Base-by-base conservation (phyloP, 2,888 invertebrate species). In the Phrixothrix hirtus region DNA sequence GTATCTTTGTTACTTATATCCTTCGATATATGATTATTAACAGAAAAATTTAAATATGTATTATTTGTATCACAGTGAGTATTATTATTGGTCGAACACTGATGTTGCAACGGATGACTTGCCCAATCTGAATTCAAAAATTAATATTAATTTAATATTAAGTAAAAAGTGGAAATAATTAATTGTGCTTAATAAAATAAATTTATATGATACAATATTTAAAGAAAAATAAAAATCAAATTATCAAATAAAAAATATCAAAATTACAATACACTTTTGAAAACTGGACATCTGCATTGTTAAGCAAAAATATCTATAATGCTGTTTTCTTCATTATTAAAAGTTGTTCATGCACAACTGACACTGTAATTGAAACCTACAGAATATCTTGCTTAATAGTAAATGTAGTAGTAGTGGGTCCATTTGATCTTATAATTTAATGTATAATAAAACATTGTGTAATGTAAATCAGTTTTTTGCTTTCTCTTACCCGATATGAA, bases 61-160 rank as follows among this genome's bases (percentile, higher is more conserved):
- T 31, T 46, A 25, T 7, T 12, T 21, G 25, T 55, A 51, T 67
- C 64, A 50, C 66, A 69, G 21, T 65, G 59, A 16, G 65, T 59
- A 48, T 72, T 70, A 62, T 73, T 73, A 61, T 73, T 73, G 16
- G 67, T 62, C 9, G 73, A 64, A 56, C 69, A 68, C 38, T 73
- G 73, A 26, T 72, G 67, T 49, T 72, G 68, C 47, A 75, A 68
- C 4, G 73, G 64, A 55, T 72, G 71, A 27, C 66, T 64, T 10
- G 71, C 70, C 77, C 77, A 77, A 42, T 73, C 78, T 77, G 57
- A 15, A 16, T 10, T 29, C 13, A 43, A 41, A 44, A 47, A 37
- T n/a, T 5, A 29, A 29, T 3, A 6, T 6, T 10, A 29, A 3
- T 29, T 5, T 10, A 21, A 21, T n/a, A 7, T 2, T 13, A 21